Evolutionary conservation across 2,797 vertebrate species (phyloP).

Genomic region (Leptodactylus fallax): DNA sequence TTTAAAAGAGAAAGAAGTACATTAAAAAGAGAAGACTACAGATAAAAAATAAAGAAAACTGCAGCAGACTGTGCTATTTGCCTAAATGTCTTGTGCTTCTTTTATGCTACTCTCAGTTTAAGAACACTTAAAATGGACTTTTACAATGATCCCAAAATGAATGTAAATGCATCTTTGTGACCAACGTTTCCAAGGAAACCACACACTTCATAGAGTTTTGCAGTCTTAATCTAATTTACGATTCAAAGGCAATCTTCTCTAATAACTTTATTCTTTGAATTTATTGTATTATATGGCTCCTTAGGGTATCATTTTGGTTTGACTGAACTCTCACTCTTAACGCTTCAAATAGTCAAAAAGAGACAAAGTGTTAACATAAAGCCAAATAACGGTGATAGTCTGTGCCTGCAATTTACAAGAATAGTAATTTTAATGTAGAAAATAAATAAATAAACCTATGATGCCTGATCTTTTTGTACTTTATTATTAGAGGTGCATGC

Average conservation of each 20-base stretch:
- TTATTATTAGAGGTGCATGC: background rate
- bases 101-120: background rate
- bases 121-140: constrained; percentile 11
- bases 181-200: constrained; percentile 45
- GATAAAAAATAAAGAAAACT: background rate
- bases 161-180: constrained; percentile 44
- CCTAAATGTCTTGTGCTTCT: background rate
- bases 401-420: background rate
- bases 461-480: background rate
- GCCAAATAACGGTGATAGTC: background rate
- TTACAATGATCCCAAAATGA: constrained; percentile 21
- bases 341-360: background rate
- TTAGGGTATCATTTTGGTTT: constrained; percentile 18
- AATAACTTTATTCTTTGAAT: constrained; percentile 41
- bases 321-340: constrained; percentile 12
- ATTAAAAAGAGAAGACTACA: background rate
- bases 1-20: too few relatives aligned
- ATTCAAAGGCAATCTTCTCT: constrained; percentile 28
- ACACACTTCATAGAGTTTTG: constrained; percentile 41
- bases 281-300: constrained; percentile 12
- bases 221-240: constrained; percentile 37
- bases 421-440: background rate
- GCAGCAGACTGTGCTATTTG: background rate
- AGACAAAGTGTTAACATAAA: background rate
- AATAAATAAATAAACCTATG: background rate